Base-by-base conservation (phyloP, 1,140 invertebrate genomes). In the Cataglyphis hispanica region DNA sequence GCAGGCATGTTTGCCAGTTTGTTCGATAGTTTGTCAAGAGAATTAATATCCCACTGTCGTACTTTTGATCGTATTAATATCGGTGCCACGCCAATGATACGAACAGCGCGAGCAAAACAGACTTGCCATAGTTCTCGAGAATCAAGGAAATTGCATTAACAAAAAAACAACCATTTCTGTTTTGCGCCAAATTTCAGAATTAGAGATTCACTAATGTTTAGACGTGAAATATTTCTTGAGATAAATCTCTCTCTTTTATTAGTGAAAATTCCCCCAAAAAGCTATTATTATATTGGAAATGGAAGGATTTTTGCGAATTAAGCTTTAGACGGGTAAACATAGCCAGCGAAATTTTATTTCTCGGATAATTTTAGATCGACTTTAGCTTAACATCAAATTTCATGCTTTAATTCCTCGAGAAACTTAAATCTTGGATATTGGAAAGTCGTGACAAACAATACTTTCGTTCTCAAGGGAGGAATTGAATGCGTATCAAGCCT, bases 21-120 rank as follows among this genome's bases (percentile, higher is more conserved):
- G 76, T 69, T 37, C 43, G 31, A n/a, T 31, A 83, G 67, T 83
- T 60, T 72, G 66, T 72, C 78, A 72, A 72, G 50, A 72, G 53
- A 27, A 74, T 72, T 83, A 80, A 56, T 80, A 58, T 53, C 25
- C 22, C 40, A 40, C 67, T 72, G 66, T 58, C 78, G 78, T 72
- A 72, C 66, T 83, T 74, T 74, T 74, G 78, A 83, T 83, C 78
- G 78, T 53, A 83, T 83, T 83, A 83, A 74, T 83, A 83, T 64
- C 60, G 22, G 61, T n/a, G 58, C 19, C 19, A 27, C 58, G 40
- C 69, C 25, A 77, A 77, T 84, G 74, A 77, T 63, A 37, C 72
- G 43, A 50, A 46, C n/a, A 27, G 4, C 25, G 40, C 70, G 43
- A 63, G 60, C 81, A 77, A 83, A 74, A 60, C 67, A 50, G 37